Base-by-base conservation (phyloP, 2,888 invertebrate species). In the Mythimna vitellina region DNA sequence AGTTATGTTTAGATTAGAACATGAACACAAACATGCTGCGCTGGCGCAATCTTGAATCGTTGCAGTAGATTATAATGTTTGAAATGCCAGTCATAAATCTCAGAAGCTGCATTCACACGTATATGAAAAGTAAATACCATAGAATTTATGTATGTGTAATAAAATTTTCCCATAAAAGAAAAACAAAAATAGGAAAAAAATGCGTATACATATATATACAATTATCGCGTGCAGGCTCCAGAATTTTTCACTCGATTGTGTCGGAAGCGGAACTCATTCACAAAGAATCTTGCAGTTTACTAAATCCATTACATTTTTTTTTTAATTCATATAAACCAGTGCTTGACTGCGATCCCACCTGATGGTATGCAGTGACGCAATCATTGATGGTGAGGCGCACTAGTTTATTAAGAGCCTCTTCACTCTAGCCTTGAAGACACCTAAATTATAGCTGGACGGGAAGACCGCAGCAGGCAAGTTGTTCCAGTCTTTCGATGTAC, bases 1-100 rank as follows among this genome's bases (percentile, higher is more conserved):
- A 83, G 66, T 72, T 83, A 74, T 80, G 76, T 77, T 72, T 82
- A 69, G 76, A 83, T 70, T 82, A 69, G 76, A 80, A 80, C 65
- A 65, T 76, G 77, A 78, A 84, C 58, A 82, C 63, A 70, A 82
- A 78, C 63, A 76, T 66, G 65, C 10, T 69, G 63, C 69, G 60
- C 63, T 76, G 64, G 69, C 75, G 72, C 64, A 71, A 76, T 71
- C 58, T 65, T 68, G 58, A 68, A 29, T 83, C 58, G 38, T 78
- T 73, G 70, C 70, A 68, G 54, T 60, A 74, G 67, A 74, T 72
- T 72, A 73, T 58, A 66, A 75, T 73, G 67, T 84, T 76, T 79
- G 54, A 76, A 79, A 76, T 82, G 57, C 46, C 74, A 76, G 63
- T 61, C 65, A 66, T 78, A 72, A 63, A 72, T 81, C 65, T 66